A percentile compares a stretch with the other conserved stretches of the same genome.
Conservation (phyloP, 53 echinoderm and acorn worm species). For the Crossaster papposus region DNA sequence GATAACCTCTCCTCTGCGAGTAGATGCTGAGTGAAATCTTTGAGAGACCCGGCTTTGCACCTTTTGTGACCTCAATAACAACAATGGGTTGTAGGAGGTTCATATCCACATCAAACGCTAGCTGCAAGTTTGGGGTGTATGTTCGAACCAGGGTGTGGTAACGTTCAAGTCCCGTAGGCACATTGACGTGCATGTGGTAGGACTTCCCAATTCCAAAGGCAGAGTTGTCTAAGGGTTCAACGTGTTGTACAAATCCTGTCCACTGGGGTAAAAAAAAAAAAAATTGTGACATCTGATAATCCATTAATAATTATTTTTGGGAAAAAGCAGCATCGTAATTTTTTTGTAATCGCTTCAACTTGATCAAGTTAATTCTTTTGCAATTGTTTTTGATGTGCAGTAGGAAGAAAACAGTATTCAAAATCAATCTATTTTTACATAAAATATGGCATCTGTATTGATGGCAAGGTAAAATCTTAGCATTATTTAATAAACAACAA, state of each 20-base stretch:
- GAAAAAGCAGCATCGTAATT: background rate
- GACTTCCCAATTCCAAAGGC: slow-evolving; percentile 62
- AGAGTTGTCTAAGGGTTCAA: slow-evolving; percentile 53
- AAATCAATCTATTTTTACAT: background rate
- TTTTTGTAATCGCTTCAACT: background rate
- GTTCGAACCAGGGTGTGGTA: slow-evolving; percentile 46
- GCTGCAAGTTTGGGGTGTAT: slow-evolving; percentile 41
- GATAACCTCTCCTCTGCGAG: slow-evolving; percentile 63
- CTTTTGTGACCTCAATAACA: slow-evolving; percentile 47
- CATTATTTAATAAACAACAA: too few relatives aligned
- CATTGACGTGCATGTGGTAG: slow-evolving; percentile 47
- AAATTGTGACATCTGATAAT: background rate
- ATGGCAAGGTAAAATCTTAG: too few relatives aligned
- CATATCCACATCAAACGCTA: slow-evolving; percentile 52
- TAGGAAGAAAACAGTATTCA: background rate
- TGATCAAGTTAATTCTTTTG: background rate
- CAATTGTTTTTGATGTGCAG: background rate
- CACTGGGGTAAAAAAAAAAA: slow-evolving; percentile 48
- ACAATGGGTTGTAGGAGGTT: slow-evolving; percentile 48
- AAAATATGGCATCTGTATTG: too few relatives aligned
- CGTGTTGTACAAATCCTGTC: slow-evolving; percentile 46
- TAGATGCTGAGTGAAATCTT: slow-evolving; percentile 56
- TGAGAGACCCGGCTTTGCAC: slow-evolving; percentile 45
- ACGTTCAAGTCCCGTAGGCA: slow-evolving; percentile 45
- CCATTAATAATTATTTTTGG: background rate